A percentile compares a stretch with the other conserved stretches of the same genome.
Conservation (phyloP, 2,797 vertebrate species). For the Acrossocheilus wenchowensis region DNA sequence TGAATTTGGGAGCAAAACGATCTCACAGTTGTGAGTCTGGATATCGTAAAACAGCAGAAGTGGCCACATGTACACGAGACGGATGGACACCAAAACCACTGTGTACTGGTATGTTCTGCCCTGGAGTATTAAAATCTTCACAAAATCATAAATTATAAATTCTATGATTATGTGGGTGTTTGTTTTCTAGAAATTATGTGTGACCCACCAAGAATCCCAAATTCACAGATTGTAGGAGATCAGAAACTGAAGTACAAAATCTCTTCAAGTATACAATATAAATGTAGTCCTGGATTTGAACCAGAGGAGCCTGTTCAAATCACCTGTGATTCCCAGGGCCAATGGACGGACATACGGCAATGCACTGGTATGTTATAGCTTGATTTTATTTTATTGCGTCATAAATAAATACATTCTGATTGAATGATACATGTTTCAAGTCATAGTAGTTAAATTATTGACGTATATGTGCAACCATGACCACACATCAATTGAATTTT, state of each 20-base stretch:
- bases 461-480: background rate
- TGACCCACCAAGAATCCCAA: constrained; percentile 15
- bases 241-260: background rate
- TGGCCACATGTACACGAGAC: constrained; percentile 58
- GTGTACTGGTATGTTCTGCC: constrained; percentile 53
- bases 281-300: constrained; percentile 29
- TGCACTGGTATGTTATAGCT: constrained; percentile 40
- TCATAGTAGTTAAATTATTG: background rate
- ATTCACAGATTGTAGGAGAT: background rate
- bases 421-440: background rate
- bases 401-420: background rate
- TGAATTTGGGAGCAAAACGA: background rate
- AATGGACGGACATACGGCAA: constrained; percentile 7
- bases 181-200: constrained; percentile 36
- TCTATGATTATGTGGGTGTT: background rate
- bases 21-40: accelerated
- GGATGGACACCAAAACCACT: constrained; percentile 65
- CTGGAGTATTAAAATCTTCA: background rate
- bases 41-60: accelerated
- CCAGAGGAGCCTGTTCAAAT: background rate
- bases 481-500: background rate
- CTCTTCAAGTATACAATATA: background rate
- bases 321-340: background rate
- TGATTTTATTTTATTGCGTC: background rate
- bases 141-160: background rate